A percentile compares a stretch with the other conserved stretches of the same genome.
Evolutionary conservation across 2,888 invertebrate genomes (phyloP).

Genomic region (Thymelicus acteon): DNA sequence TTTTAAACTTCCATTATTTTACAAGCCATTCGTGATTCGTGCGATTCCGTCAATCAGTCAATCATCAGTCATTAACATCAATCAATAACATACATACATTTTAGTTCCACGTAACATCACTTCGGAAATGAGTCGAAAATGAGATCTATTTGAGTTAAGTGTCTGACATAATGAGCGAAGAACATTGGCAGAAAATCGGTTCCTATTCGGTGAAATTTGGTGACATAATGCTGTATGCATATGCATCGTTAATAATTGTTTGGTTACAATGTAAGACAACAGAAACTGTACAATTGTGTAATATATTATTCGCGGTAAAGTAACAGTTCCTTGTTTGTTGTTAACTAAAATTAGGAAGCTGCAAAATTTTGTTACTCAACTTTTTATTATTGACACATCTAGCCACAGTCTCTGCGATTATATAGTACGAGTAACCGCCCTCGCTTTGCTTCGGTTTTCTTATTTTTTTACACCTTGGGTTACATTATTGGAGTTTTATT

Average conservation of each 20-base stretch:
- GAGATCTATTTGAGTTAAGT: conserved; percentile 13
- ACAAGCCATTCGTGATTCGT: conserved; percentile 48
- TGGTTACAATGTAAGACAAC: neutral
- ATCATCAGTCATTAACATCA: conserved; percentile 41
- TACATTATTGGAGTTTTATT: too few species aligned
- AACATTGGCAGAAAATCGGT: neutral
- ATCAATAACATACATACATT: conserved; percentile 47
- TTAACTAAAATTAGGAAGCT: too few species aligned
- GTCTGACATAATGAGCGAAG: conserved; percentile 26
- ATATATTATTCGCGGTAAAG: too few species aligned
- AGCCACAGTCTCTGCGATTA: too few species aligned
- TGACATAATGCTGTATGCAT: conserved; percentile 1
- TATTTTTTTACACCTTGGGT: too few species aligned
- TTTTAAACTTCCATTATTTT: too few species aligned
- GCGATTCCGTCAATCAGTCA: conserved; percentile 44
- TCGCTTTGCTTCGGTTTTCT: too few species aligned
- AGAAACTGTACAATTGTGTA: too few species aligned
- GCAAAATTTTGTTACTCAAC: too few species aligned
- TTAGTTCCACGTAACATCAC: conserved; percentile 30
- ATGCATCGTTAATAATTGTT: neutral
- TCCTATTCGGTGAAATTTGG: neutral
- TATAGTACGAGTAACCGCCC: too few species aligned
- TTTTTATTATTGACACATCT: too few species aligned
- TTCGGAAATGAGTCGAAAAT: conserved; percentile 15
- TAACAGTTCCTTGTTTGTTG: too few species aligned